These are phyloP conservation scores for Physocephala rufipes DNA, from an alignment of 2,888 invertebrate species.

Conservation along the genomic window DNA sequence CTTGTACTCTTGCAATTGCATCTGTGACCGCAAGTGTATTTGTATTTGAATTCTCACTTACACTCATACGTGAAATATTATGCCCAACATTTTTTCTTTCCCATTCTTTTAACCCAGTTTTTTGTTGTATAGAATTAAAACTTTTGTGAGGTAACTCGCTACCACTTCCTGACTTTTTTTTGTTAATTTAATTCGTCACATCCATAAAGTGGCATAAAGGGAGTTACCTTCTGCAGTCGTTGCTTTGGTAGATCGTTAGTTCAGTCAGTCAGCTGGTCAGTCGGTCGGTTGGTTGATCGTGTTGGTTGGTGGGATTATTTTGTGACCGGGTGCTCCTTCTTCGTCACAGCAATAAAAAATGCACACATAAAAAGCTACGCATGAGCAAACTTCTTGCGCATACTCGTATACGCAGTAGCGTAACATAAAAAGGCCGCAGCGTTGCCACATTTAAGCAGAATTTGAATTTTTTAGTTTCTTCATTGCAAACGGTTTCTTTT, in stretches of 20 bases:
- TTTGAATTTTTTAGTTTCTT: conserved; percentile 4
- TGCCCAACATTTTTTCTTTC: too few species aligned
- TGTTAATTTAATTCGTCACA: not conserved
- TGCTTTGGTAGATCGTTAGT: not conserved
- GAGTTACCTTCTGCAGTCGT: not conserved
- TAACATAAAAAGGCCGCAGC: not conserved
- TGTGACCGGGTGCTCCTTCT: not conserved
- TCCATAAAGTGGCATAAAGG: not conserved
- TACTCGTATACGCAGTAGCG: not conserved
- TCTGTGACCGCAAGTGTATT: too few species aligned
- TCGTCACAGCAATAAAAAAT: not conserved
- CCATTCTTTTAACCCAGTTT: too few species aligned
- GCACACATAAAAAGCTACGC: conserved; percentile 15
- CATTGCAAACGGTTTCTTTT: conserved; percentile 2
- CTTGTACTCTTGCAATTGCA: too few species aligned
- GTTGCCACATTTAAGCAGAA: conserved; percentile 14
- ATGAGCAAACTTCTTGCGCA: conserved; percentile 15
- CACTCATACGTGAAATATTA: too few species aligned
- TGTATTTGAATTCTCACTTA: too few species aligned
- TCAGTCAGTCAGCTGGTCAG: too few species aligned
- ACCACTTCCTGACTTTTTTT: conserved; percentile 20
- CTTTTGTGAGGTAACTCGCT: not conserved
- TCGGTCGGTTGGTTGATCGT: too few species aligned
- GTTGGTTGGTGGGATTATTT: too few species aligned
- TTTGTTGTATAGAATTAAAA: not conserved